Evolutionary conservation across 1,140 invertebrate genomes (phyloP).

Genomic region (Formica selysi): DNA sequence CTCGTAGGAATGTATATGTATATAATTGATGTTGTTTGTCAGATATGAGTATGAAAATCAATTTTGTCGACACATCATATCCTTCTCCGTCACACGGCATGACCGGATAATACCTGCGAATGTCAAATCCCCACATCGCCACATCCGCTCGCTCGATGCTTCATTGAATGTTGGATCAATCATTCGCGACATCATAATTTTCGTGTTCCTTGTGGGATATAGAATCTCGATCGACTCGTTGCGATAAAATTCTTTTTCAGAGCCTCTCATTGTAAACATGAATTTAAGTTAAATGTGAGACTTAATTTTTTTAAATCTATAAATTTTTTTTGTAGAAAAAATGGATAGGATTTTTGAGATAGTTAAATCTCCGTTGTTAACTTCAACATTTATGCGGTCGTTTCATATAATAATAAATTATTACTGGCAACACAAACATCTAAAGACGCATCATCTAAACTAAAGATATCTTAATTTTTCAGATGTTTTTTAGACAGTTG

Average conservation of each 20-base stretch:
- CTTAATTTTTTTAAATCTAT: background rate
- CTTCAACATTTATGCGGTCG: constrained; percentile 7
- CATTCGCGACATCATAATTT: constrained; percentile 15
- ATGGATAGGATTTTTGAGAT: background rate
- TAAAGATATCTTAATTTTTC: background rate
- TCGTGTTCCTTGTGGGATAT: background rate
- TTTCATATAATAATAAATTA: background rate
- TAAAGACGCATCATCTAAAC: background rate
- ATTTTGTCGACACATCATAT: constrained; percentile 35
- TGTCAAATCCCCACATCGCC: constrained; percentile 14
- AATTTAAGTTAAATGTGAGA: constrained; percentile 25
- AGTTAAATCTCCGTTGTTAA: background rate
- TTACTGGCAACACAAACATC: constrained; percentile 10
- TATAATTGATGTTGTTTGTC: constrained; percentile 50
- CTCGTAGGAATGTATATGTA: constrained; percentile 45
- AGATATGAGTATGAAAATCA: constrained; percentile 35
- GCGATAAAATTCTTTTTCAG: constrained; percentile 3
- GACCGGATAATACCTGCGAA: constrained; percentile 59
- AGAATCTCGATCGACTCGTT: constrained; percentile 1
- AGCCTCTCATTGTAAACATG: constrained; percentile 2
- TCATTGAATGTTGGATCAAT: constrained; percentile 43
- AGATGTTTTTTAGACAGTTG: constrained; percentile 9
- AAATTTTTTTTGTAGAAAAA: background rate
- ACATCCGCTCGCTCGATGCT: constrained; percentile 40
- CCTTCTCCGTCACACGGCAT: constrained; percentile 34